These are phyloP conservation scores for Pterostichus madidus DNA, from an alignment of 2,888 invertebrate species.

Conservation along the genomic window DNA sequence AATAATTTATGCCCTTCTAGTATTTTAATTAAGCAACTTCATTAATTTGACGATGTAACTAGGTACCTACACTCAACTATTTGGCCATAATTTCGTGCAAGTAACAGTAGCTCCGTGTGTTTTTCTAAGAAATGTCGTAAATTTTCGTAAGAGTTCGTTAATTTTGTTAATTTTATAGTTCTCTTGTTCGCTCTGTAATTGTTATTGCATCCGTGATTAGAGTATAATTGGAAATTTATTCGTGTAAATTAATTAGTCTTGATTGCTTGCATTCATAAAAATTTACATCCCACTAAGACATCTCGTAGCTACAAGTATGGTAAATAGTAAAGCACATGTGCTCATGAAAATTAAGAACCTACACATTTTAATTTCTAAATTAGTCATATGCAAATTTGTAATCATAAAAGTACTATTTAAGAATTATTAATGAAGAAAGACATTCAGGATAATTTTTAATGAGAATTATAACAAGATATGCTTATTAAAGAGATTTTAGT, in stretches of 20 bases:
- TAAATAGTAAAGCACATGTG: constrained; percentile 17
- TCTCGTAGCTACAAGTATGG: neutral
- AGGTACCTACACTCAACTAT: constrained; percentile 25
- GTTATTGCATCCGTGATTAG: constrained; percentile 41
- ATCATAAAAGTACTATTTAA: constrained; percentile 3
- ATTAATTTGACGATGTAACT: constrained; percentile 54
- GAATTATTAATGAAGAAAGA: constrained; percentile 10
- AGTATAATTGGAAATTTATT: constrained; percentile 12
- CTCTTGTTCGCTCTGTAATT: constrained; percentile 35
- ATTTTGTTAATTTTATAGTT: constrained; percentile 50
- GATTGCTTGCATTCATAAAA: neutral
- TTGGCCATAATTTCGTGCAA: constrained; percentile 18
- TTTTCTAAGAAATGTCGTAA: constrained; percentile 57
- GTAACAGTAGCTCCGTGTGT: neutral
- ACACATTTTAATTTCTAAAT: constrained; percentile 37
- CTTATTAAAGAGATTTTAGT: no score
- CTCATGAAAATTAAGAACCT: constrained; percentile 4
- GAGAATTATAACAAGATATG: no score
- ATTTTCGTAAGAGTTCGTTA: constrained; percentile 58
- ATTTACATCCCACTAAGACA: neutral
- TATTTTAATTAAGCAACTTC: constrained; percentile 63
- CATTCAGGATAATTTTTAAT: no score
- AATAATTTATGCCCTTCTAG: constrained; percentile 63
- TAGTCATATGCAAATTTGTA: constrained; percentile 10
- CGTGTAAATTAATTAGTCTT: constrained; percentile 4